Evolutionary conservation across 2,113 vertebrate genomes (phyloP).

Genomic region (Dipodomys ordii): DNA sequence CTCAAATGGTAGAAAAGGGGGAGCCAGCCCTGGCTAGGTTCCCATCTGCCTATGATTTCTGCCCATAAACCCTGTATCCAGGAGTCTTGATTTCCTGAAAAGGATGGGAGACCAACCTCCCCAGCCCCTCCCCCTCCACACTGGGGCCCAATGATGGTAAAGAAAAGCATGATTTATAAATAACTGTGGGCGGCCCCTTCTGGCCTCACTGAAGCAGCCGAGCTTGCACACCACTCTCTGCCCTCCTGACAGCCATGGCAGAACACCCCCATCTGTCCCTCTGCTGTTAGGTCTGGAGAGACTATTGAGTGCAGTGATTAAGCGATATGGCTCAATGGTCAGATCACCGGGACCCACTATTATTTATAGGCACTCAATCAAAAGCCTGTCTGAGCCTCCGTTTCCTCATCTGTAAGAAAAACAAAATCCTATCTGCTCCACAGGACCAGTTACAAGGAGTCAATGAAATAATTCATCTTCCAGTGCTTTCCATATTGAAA

Average conservation of each 20-base stretch:
- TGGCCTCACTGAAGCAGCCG: neutral
- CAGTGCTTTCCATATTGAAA: neutral
- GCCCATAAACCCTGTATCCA: neutral
- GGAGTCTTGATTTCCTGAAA: constrained; percentile 7
- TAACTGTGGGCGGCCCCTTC: neutral
- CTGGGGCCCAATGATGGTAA: neutral
- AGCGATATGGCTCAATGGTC: neutral
- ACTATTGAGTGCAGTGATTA: neutral
- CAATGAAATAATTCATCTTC: neutral
- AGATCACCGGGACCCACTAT: neutral
- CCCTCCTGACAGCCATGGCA: neutral
- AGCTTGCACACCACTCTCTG: neutral
- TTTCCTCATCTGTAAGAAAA: neutral
- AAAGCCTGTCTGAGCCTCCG: neutral
- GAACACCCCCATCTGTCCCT: neutral
- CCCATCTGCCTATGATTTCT: neutral
- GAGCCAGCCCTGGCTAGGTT: neutral
- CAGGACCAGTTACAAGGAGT: neutral
- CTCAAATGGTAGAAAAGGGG: neutral
- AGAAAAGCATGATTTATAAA: neutral
- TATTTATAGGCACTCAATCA: neutral
- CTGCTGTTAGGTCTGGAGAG: neutral
- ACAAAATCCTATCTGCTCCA: neutral
- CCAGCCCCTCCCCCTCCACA: too few species aligned
- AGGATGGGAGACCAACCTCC: neutral